Evolutionary conservation across 2,888 invertebrate species (phyloP), one percentile per base, ranked within the genome.

Genomic region (Thereva nobilitata): DNA sequence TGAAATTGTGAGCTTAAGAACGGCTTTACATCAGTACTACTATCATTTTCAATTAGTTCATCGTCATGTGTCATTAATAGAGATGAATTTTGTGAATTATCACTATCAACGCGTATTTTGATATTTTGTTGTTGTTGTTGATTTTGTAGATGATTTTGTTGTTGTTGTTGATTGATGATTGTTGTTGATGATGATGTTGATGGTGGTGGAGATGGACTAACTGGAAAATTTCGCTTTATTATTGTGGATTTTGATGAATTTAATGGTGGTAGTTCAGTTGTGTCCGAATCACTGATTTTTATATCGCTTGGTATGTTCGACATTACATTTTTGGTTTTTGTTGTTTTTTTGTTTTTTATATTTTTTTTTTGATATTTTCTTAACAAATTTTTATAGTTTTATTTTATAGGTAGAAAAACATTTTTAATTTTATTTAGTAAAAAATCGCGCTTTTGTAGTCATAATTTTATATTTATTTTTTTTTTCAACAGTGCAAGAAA

Each of bases 21-120:
- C 1, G 72, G 72, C 55, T 73, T 73, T 35, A 73, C 65, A 67
- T 73, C 73, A 67, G 50, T 34, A 50, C 23, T 23, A 23, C 64
- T 50, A 35, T 72, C 72, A 41, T 64, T 54, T 23, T 70, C 70
- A 6, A 68, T 40, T 8, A 68, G 4, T 53, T 70, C 70, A 63
- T 69, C 69, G 56, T 70, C 70, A 38, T 70, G 67, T 12, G 70
- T 69, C 69, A 69, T 69, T 35, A 67, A 69, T 57, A 67, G 23
- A 2, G 23, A 23, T 23, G 23, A 23, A 23, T 23, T 23, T 23
- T 23, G 66, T 12, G 67, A 67, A 56, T 67, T 67, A 10, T 69
- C 69, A 67, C 69, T 69, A 38, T 69, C 65, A 49, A 61, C 35
- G 23, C 61, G 37, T 7, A 35, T 53, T 35, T 34, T 53, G 38